Evolutionary conservation across 2,113 vertebrate species (phyloP).

Genomic region (Campylorhamphus procurvoides): DNA sequence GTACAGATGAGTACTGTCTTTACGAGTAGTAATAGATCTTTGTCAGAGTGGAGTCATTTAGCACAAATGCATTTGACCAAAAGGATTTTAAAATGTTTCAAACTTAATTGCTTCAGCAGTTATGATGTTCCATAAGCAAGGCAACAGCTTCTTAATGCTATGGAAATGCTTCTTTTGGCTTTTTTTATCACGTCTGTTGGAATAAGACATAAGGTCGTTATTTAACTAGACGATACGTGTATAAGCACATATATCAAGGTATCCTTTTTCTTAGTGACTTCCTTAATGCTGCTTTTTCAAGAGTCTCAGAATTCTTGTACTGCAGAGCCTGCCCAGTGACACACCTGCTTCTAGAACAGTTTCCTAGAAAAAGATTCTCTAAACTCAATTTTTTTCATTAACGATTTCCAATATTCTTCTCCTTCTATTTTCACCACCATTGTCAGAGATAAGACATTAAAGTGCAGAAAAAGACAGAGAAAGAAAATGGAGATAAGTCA

Average conservation of each 20-base stretch:
- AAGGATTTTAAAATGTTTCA: conserved; percentile 47
- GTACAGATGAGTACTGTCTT: conserved; percentile 32
- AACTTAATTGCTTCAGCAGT: conserved; percentile 60
- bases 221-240: not conserved
- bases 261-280: not conserved
- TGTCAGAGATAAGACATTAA: not conserved
- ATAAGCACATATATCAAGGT: not conserved
- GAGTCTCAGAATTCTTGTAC: not conserved
- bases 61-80: conserved; percentile 46
- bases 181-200: not conserved
- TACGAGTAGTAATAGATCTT: conserved; percentile 19
- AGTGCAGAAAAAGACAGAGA: not conserved
- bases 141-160: not conserved
- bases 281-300: not conserved
- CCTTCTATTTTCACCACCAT: not conserved
- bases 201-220: not conserved
- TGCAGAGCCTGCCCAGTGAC: not conserved
- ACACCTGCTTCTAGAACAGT: not conserved
- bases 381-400: not conserved
- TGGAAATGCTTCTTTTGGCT: not conserved
- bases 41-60: conserved; percentile 57
- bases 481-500: not conserved
- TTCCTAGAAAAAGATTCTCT: not conserved
- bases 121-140: not conserved
- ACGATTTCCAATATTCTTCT: not conserved